phyloP scores from a whole-genome alignment of 2,113 vertebrate species.

The Phrynosoma blainvillii region DNA sequence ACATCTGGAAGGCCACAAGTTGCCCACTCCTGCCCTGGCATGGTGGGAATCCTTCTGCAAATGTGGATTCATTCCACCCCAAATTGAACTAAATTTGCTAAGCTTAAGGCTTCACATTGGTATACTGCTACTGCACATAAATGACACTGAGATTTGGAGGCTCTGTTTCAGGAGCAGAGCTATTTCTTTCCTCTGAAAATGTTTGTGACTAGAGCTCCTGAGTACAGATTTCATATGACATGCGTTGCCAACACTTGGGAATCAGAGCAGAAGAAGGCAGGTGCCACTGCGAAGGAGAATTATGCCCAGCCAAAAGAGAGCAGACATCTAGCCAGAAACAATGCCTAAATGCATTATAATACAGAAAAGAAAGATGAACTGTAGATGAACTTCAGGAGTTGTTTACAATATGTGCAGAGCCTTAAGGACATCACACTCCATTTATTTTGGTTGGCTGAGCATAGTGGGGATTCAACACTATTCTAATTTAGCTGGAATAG shows the following conservation, averaged over 20 bases:
- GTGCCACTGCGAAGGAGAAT: conserved; percentile 48
- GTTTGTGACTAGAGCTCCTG: conserved; percentile 50
- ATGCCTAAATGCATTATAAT: conserved; percentile 48
- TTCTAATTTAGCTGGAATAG: too few species aligned
- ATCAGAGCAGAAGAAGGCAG: conserved; percentile 52
- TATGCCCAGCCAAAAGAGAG: conserved; percentile 48
- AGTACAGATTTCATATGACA: conserved; percentile 53
- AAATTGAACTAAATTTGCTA: not conserved
- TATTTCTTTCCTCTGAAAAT: conserved; percentile 58
- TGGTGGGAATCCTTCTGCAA: not conserved
- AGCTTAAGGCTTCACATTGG: not conserved
- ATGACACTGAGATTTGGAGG: not conserved
- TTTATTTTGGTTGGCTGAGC: conserved; percentile 41
- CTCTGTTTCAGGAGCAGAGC: conserved; percentile 35
- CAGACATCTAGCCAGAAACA: conserved; percentile 47
- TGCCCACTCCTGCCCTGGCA: not conserved
- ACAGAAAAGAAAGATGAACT: conserved; percentile 65
- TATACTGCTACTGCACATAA: conserved; percentile 16
- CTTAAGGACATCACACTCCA: conserved; percentile 52
- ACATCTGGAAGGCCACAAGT: not conserved
- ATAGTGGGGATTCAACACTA: too few species aligned
- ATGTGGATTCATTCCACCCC: not conserved
- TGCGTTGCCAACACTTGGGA: conserved; percentile 54
- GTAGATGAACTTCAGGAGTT: conserved; percentile 48
- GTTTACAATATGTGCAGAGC: conserved; percentile 58